A percentile compares a stretch with the other conserved stretches of the same genome.
phyloP scores from a whole-genome alignment of 2,113 vertebrate genomes.

The Callaeas wilsoni region DNA sequence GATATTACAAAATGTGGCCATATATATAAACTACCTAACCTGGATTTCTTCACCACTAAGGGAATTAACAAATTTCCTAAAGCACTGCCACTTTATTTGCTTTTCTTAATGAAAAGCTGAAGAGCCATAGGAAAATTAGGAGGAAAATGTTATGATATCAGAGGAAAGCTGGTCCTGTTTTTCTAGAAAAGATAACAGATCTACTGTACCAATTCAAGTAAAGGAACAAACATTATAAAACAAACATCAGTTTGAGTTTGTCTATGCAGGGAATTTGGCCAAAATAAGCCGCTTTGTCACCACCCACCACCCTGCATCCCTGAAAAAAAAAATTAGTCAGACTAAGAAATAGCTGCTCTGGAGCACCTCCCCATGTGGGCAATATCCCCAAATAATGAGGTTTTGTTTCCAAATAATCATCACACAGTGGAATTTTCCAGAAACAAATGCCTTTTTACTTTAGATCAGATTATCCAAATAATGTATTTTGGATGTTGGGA shows the following conservation, averaged over 20 bases:
- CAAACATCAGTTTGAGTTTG: background rate
- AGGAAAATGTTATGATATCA: background rate
- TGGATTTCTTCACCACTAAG: background rate
- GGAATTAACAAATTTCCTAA: constrained; percentile 18
- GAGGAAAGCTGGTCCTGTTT: background rate
- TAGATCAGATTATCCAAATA: background rate
- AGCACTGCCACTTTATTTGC: background rate
- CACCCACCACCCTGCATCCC: background rate
- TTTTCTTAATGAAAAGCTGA: constrained; percentile 5
- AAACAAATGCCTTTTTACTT: background rate
- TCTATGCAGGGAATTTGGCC: background rate
- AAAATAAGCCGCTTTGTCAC: background rate
- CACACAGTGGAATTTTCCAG: background rate
- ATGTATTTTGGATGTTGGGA: background rate
- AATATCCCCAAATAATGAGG: background rate
- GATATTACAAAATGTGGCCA: background rate
- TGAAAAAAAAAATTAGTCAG: rapidly evolving
- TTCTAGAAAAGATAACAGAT: background rate
- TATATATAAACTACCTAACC: background rate
- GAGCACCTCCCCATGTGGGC: background rate
- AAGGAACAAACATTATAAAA: background rate
- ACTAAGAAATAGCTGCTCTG: background rate
- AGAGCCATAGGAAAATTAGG: background rate
- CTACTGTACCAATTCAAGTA: background rate
- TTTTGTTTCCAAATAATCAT: background rate